Percentiles rank a stretch among this genome's conserved stretches.
These are phyloP conservation scores for Solenodon paradoxus DNA, from an alignment of 2,113 vertebrate genomes.

Conservation along the genomic window DNA sequence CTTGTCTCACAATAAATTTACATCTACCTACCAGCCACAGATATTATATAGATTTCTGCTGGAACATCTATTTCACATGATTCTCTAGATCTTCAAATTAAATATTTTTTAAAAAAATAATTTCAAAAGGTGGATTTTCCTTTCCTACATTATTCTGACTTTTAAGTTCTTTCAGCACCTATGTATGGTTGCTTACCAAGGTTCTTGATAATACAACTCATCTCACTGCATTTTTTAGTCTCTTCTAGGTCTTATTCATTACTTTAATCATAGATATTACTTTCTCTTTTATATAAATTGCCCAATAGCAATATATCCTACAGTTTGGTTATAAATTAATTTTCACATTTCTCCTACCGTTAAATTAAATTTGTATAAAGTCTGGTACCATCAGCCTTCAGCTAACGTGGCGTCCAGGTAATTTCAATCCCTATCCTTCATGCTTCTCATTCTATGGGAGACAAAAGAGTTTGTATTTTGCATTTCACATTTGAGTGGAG, in stretches of 20 bases:
- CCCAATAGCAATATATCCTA: neutral
- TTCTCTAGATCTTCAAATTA: neutral
- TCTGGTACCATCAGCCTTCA: neutral
- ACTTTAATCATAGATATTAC: neutral
- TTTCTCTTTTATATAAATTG: neutral
- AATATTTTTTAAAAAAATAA: neutral
- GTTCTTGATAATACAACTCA: neutral
- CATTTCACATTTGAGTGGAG: neutral
- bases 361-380: neutral
- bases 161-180: neutral
- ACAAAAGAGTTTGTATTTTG: neutral
- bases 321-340: neutral
- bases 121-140: neutral
- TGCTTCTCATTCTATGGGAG: neutral
- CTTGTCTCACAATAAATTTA: neutral
- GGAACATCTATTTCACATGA: neutral
- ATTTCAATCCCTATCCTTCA: neutral
- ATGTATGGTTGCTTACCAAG: rapidly evolving
- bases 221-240: neutral
- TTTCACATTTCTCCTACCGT: neutral
- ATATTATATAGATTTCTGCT: neutral
- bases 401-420: neutral
- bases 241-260: neutral
- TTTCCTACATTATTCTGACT: neutral
- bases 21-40: neutral